phyloP scores from a whole-genome alignment of 2,888 invertebrate species.

The Zygogramma bicolorata region DNA sequence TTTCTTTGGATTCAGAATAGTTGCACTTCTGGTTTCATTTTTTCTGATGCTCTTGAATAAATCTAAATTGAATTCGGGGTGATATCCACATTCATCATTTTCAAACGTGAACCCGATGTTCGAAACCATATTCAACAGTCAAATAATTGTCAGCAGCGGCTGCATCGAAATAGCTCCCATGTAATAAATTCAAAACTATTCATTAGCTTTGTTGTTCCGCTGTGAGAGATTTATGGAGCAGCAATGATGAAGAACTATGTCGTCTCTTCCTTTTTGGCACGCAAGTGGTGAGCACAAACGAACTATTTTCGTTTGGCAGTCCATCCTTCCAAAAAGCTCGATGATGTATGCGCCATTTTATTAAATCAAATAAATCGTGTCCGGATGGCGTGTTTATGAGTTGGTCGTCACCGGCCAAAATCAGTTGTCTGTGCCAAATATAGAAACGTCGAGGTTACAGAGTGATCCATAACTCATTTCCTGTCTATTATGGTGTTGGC shows the following conservation, averaged over 20 bases:
- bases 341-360: conserved; percentile 49
- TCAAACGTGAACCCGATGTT: too few relatives aligned
- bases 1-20: too few relatives aligned
- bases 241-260: conserved; percentile 8
- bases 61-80: too few relatives aligned
- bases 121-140: not conserved
- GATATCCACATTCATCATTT: too few relatives aligned
- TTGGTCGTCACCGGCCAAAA: conserved; percentile 43
- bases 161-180: not conserved
- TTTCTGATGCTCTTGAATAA: too few relatives aligned
- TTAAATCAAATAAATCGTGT: conserved; percentile 51
- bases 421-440: conserved; percentile 46
- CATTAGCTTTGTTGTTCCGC: conserved; percentile 7
- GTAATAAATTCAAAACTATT: conserved; percentile 9
- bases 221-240: conserved; percentile 2
- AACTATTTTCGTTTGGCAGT: conserved; percentile 20
- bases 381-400: conserved; percentile 48
- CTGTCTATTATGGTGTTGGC: too few relatives aligned
- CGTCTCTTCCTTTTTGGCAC: conserved; percentile 17
- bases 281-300: conserved; percentile 13
- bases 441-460: conserved; percentile 14
- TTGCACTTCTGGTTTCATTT: too few relatives aligned
- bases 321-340: conserved; percentile 32
- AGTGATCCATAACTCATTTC: not conserved
- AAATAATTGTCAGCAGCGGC: not conserved